Evolutionary conservation across 2,888 invertebrate species (phyloP), one percentile per base, ranked within the genome.

Genomic region (Bombylius discolor): DNA sequence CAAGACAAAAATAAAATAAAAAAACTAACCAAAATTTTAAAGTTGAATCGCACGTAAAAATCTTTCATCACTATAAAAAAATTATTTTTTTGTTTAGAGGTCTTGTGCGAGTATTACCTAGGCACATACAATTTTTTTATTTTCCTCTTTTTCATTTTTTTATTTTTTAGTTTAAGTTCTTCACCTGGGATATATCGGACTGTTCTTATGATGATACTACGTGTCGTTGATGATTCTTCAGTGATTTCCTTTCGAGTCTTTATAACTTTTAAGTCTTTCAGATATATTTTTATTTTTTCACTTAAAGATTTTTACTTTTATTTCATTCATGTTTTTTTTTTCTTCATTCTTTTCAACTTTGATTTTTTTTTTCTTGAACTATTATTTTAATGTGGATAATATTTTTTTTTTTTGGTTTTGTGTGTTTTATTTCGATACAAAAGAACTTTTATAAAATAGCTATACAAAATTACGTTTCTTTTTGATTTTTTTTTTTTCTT

Each of bases 201-300:
- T 39, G 33, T 55, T 51, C 51, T 55, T 55, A 55, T 50, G 50
- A 55, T 47, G 44, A 39, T 50, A 47, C 55, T 57, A 59, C 59
- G 59, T 59, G 59, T 59, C 55, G 55, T 54, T 58, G 59, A 59
- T 59, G 52, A 49, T 56, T 55, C 46, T 52, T 52, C 48, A 52
- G 59, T 50, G 59, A 59, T 59, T 58, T 56, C 39, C 39, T 42
- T 42, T 8, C 11, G 39, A 42, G 39, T 6, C 39, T 42, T 42
- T 42, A 42, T 23, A 36, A 42, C 39, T 42, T 42, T 42, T 42
- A 42, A 42, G 39, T 11, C 11, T 42, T 42, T 42, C 4, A 7
- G 5, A 36, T 36, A 7, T 11, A 4, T 42, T 42, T 42, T 11
- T 42, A 11, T 42, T 42, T 42, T 42, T 11, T 42, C 11, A 11